These are phyloP conservation scores for Pampus argenteus DNA, from an alignment of 2,797 vertebrate genomes.

Conservation along the genomic window DNA sequence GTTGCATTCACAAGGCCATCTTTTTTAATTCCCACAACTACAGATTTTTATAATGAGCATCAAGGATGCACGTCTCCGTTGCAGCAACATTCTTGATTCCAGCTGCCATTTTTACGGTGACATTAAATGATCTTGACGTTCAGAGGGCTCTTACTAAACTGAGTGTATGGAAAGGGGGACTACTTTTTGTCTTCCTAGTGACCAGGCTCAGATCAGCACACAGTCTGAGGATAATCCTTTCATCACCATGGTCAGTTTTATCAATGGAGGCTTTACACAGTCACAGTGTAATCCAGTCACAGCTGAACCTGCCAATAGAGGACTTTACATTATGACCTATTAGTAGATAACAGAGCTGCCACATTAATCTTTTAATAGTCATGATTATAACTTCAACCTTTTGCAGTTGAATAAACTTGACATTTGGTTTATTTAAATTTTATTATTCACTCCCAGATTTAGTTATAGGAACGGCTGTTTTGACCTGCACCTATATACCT, in stretches of 20 bases:
- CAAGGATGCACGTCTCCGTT: background rate
- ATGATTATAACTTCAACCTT: background rate
- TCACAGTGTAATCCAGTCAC: conserved; percentile 24
- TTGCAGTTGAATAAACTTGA: background rate
- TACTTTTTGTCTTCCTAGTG: conserved; percentile 13
- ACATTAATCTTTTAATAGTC: background rate
- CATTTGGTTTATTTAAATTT: background rate
- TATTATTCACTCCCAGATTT: background rate
- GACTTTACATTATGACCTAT: background rate
- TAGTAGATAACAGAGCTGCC: background rate
- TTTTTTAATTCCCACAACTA: background rate
- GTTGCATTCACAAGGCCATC: background rate
- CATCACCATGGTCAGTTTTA: conserved; percentile 33
- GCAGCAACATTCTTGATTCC: background rate
- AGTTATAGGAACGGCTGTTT: background rate
- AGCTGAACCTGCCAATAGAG: background rate
- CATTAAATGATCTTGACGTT: background rate
- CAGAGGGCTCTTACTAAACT: background rate
- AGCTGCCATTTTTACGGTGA: background rate
- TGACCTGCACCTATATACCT: background rate
- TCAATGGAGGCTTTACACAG: conserved; percentile 44
- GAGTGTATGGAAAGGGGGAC: background rate
- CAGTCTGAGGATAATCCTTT: conserved; percentile 36
- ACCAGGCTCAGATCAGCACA: background rate
- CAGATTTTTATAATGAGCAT: background rate